Evolutionary conservation across 2,113 vertebrate genomes (phyloP).

Genomic region (Oceanodroma tethys): DNA sequence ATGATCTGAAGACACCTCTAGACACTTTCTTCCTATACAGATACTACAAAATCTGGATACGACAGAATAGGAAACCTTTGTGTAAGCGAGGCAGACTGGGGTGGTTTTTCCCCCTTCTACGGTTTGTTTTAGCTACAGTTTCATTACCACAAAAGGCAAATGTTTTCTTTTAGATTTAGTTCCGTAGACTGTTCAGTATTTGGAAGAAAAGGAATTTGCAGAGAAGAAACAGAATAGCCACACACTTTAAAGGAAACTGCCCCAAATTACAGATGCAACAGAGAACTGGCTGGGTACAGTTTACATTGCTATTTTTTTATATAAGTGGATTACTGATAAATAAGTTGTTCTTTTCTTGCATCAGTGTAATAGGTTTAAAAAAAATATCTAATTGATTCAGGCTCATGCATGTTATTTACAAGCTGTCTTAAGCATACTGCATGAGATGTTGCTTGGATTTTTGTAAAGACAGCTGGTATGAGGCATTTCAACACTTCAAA

Average conservation of each 20-base stretch:
- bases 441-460: background rate
- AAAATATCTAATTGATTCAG: background rate
- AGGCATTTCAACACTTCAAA: background rate
- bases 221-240: background rate
- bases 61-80: background rate
- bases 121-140: background rate
- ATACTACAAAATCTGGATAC: background rate
- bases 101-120: background rate
- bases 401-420: background rate
- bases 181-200: background rate
- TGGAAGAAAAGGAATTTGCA: background rate
- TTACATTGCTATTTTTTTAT: background rate
- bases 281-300: background rate
- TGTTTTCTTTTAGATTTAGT: background rate
- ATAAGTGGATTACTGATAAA: background rate
- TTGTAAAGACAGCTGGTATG: background rate
- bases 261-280: background rate
- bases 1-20: background rate
- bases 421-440: background rate
- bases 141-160: background rate
- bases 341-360: background rate
- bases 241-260: background rate
- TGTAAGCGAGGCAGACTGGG: background rate
- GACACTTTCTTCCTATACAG: background rate
- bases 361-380: background rate